phyloP scores from a whole-genome alignment of 2,797 vertebrate species.

The Sandelia bainsii region DNA sequence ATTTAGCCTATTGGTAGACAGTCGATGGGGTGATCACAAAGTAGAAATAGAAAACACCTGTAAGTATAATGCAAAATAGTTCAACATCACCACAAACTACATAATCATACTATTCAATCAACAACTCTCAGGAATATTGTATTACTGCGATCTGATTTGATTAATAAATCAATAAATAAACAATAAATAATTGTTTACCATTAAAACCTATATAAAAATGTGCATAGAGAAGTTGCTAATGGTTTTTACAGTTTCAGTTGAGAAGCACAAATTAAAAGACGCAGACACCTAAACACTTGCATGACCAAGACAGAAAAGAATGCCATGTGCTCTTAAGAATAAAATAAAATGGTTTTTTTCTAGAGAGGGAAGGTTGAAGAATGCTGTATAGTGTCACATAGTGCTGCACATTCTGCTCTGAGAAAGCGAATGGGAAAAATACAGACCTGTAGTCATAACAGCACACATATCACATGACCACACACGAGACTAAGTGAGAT shows the following conservation, averaged over 20 bases:
- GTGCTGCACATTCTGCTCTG: neutral
- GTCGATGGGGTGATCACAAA: neutral
- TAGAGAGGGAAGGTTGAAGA: neutral
- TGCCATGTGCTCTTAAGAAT: neutral
- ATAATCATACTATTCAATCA: neutral
- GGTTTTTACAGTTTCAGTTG: too few relatives aligned
- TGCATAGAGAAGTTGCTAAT: too few relatives aligned
- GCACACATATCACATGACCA: conserved; percentile 1
- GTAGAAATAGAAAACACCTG: neutral
- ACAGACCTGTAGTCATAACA: neutral
- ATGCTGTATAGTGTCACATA: neutral
- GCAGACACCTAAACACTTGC: too few relatives aligned
- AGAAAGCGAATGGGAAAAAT: neutral
- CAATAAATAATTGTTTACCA: too few relatives aligned
- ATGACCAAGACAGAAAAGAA: too few relatives aligned
- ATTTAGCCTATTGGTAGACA: neutral
- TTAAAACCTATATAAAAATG: too few relatives aligned
- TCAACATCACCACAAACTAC: neutral
- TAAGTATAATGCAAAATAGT: neutral
- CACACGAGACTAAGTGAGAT: conserved; percentile 9
- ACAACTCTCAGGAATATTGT: neutral
- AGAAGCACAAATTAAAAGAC: too few relatives aligned
- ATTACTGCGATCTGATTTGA: too few relatives aligned
- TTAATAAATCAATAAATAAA: too few relatives aligned
- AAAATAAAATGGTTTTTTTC: too few relatives aligned